Percentiles rank a stretch among this genome's conserved stretches.
Evolutionary conservation across 2,888 invertebrate species (phyloP).

Genomic region (Lasioglossum calceatum): DNA sequence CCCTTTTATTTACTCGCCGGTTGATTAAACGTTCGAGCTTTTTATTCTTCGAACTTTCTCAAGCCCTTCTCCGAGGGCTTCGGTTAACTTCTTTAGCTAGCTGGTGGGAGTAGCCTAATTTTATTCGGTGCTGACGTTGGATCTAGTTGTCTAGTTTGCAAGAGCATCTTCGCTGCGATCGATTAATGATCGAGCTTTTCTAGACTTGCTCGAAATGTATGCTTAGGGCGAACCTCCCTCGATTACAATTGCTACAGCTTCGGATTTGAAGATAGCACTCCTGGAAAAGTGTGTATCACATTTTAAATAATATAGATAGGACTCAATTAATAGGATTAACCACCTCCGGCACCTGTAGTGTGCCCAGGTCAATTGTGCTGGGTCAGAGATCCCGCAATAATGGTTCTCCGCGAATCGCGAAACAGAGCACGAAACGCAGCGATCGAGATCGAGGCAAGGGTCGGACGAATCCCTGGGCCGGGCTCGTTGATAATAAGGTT

Average conservation of each 20-base stretch:
- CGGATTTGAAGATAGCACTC: too few species aligned
- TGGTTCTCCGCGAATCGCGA: not conserved
- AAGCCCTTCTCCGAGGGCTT: not conserved
- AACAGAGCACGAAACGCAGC: slow-evolving; percentile 5
- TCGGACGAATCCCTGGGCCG: slow-evolving; percentile 72
- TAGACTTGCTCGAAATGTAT: too few species aligned
- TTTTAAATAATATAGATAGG: not conserved
- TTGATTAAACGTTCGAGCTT: not conserved
- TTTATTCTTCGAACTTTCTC: not conserved
- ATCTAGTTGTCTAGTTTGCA: not conserved
- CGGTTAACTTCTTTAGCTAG: not conserved
- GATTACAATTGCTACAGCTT: too few species aligned
- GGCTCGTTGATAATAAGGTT: slow-evolving; percentile 84
- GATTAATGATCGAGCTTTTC: too few species aligned
- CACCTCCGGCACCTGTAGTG: too few species aligned
- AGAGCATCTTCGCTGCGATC: too few species aligned
- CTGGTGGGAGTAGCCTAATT: not conserved
- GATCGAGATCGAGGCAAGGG: slow-evolving; percentile 35
- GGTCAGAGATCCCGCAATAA: rapidly evolving
- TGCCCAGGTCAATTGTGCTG: not conserved
- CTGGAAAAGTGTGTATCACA: too few species aligned
- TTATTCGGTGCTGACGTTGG: not conserved
- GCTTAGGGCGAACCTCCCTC: too few species aligned
- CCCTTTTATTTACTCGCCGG: slow-evolving; percentile 10
- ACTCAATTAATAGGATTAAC: not conserved